A percentile compares a stretch with the other conserved stretches of the same genome.
Conservation (phyloP, 2,888 invertebrate species). For the Calliopum simillimum region DNA sequence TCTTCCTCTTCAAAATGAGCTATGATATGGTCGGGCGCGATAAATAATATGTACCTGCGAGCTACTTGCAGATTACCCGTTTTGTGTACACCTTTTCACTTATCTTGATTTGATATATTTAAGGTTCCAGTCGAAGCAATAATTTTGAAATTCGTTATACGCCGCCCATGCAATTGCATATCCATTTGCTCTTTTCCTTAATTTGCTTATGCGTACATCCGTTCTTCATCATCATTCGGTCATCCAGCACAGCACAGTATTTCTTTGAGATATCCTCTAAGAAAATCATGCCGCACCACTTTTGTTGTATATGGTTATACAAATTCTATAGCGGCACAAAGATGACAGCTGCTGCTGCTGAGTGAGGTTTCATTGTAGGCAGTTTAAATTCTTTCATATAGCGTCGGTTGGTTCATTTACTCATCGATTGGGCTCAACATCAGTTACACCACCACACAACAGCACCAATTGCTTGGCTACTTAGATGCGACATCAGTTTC, state of each 20-base stretch:
- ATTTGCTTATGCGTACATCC: too few species aligned
- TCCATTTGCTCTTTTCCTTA: too few species aligned
- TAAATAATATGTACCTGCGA: too few species aligned
- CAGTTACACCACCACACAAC: neutral
- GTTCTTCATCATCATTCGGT: too few species aligned
- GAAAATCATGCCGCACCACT: constrained; percentile 8
- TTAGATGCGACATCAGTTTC: neutral
- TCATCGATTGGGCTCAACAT: neutral
- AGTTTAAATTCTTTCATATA: neutral
- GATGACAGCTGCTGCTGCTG: constrained; percentile 14
- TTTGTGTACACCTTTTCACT: too few species aligned
- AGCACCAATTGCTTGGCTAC: constrained; percentile 3
- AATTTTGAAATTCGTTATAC: too few species aligned
- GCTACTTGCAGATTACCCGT: too few species aligned
- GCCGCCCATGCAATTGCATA: too few species aligned
- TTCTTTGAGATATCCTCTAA: constrained; percentile 21
- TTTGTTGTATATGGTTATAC: neutral
- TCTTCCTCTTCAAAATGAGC: too few species aligned
- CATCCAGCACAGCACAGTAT: neutral
- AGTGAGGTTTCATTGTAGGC: neutral
- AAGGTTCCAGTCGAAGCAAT: too few species aligned
- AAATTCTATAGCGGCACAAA: neutral
- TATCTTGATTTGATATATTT: too few species aligned
- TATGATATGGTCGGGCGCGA: too few species aligned
- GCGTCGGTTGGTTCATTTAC: constrained; percentile 24